phyloP scores from a whole-genome alignment of 2,797 vertebrate species.

The Falco rusticolus region DNA sequence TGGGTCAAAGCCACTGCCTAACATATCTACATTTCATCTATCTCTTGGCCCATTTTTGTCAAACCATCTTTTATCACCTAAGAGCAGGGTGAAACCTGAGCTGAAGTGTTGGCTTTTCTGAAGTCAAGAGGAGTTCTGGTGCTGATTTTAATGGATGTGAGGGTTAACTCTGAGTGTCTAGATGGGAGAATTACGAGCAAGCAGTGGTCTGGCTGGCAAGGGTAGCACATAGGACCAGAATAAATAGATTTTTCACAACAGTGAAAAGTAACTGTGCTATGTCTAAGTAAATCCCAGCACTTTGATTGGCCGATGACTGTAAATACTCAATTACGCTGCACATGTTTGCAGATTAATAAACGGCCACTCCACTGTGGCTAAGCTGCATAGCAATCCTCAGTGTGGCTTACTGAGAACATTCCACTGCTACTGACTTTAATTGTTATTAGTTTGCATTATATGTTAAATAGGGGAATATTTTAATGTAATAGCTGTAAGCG shows the following conservation, averaged over 20 bases:
- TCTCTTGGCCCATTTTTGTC: not conserved
- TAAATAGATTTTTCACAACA: not conserved
- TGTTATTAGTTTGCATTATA: constrained; percentile 49
- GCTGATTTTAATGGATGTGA: not conserved
- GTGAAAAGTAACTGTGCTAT: not conserved
- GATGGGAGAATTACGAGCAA: not conserved
- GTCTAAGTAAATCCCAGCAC: not conserved
- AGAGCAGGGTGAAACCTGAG: not conserved
- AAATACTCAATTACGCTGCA: not conserved
- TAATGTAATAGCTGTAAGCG: not conserved
- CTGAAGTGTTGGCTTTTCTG: not conserved
- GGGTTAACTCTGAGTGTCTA: not conserved
- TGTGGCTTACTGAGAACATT: not conserved
- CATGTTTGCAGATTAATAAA: not conserved
- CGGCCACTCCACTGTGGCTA: not conserved
- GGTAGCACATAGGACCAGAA: not conserved
- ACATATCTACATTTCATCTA: not conserved
- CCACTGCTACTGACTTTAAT: not conserved
- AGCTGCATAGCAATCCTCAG: not conserved
- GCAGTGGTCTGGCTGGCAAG: not conserved
- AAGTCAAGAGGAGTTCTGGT: not conserved
- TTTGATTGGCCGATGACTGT: not conserved
- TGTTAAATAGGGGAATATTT: constrained; percentile 44
- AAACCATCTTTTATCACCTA: not conserved
- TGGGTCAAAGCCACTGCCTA: not conserved